phyloP scores from a whole-genome alignment of 1,140 invertebrate species.

The Physella acuta region DNA sequence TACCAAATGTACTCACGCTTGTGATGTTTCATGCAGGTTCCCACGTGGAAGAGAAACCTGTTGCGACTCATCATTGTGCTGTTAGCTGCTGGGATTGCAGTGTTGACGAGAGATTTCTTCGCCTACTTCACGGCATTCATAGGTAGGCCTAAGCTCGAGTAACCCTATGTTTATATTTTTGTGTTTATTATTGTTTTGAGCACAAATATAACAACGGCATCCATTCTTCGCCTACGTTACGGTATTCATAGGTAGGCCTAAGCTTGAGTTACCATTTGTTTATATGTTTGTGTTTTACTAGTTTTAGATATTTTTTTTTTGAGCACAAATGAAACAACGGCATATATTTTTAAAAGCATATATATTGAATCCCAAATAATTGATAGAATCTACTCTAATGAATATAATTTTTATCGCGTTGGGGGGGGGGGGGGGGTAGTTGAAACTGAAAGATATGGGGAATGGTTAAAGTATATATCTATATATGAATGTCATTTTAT shows the following conservation, averaged over 20 bases:
- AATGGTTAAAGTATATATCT: no score
- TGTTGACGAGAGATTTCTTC: constrained; percentile 50
- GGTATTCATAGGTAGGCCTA: constrained; percentile 49
- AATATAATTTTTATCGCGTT: not conserved
- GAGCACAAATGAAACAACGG: not conserved
- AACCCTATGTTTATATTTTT: not conserved
- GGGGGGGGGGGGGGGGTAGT: not conserved
- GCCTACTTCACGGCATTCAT: constrained; percentile 51
- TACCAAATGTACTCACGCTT: no score
- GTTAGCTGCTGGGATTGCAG: constrained; percentile 39
- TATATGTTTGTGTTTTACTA: not conserved
- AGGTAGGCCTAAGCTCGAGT: constrained; percentile 38
- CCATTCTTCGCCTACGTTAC: constrained; percentile 51
- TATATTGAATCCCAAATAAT: not conserved
- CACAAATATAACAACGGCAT: not conserved
- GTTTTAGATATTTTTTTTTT: not conserved
- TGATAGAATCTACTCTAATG: not conserved
- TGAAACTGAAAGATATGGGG: not conserved
- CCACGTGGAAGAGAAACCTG: constrained; percentile 54
- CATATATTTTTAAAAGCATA: constrained; percentile 29
- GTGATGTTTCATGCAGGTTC: constrained; percentile 47
- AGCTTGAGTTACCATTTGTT: not conserved
- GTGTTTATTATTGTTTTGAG: not conserved
- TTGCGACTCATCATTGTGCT: constrained; percentile 46
- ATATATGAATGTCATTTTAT: no score